Evolutionary conservation across 2,888 invertebrate genomes (phyloP).

Genomic region (Ophioninae sp.): DNA sequence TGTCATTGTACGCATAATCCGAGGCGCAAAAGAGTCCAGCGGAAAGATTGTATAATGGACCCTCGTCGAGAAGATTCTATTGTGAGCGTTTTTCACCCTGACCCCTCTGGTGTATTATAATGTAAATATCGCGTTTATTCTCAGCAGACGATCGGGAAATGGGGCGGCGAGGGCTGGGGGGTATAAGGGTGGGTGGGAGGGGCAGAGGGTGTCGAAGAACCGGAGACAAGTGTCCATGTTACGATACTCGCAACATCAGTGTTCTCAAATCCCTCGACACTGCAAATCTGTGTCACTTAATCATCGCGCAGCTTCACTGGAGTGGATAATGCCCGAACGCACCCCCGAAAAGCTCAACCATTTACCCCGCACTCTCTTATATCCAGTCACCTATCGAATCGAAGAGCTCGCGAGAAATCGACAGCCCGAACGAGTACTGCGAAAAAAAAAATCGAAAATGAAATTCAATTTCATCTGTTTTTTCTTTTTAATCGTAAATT

Average conservation of each 20-base stretch:
- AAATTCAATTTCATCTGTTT: too few species aligned
- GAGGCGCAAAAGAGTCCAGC: slow-evolving; percentile 40
- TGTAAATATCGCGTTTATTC: slow-evolving; percentile 75
- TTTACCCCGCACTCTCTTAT: neutral
- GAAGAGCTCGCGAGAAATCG: neutral
- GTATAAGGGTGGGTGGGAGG: neutral
- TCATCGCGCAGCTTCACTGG: slow-evolving; percentile 51
- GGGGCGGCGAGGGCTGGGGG: too few species aligned
- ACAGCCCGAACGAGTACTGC: neutral
- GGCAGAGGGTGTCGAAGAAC: slow-evolving; percentile 23
- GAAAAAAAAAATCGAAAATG: neutral
- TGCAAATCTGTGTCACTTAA: slow-evolving; percentile 68
- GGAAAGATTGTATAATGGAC: slow-evolving; percentile 60
- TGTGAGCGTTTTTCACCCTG: slow-evolving; percentile 62
- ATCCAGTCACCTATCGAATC: neutral
- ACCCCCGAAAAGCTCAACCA: neutral
- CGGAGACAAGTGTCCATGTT: slow-evolving; percentile 59
- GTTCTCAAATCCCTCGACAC: slow-evolving; percentile 62
- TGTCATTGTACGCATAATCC: slow-evolving; percentile 55
- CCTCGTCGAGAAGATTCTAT: slow-evolving; percentile 64
- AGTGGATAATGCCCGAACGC: slow-evolving; percentile 41
- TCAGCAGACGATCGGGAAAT: slow-evolving; percentile 65
- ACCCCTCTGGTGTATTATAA: slow-evolving; percentile 71
- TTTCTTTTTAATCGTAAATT: too few species aligned
- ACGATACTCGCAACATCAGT: slow-evolving; percentile 40